Evolutionary conservation across 2,888 invertebrate species (phyloP).

Genomic region (Heliconius ismenius): DNA sequence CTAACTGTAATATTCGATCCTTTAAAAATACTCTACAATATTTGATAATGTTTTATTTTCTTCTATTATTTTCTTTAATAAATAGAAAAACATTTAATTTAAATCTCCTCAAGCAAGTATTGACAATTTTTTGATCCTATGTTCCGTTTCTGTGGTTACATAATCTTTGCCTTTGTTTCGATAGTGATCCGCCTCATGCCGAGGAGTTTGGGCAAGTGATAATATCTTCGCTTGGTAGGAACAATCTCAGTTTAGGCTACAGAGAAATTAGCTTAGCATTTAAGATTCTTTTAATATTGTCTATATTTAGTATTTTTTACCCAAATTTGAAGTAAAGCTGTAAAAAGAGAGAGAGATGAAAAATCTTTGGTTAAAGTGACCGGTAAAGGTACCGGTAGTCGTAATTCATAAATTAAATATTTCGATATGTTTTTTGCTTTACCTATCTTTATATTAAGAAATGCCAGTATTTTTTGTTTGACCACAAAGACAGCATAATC

Average conservation of each 20-base stretch:
- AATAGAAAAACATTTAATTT: not conserved
- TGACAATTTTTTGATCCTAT: too few relatives aligned
- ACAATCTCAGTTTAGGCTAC: conserved; percentile 29
- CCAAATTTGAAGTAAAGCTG: too few relatives aligned
- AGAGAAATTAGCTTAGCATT: not conserved
- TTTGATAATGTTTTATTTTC: not conserved
- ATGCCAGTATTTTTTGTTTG: not conserved
- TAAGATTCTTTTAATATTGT: not conserved
- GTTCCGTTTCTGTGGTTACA: conserved; percentile 23
- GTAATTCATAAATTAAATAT: too few relatives aligned
- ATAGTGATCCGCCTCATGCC: conserved; percentile 37
- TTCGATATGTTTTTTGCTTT: not conserved
- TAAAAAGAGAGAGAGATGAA: too few relatives aligned
- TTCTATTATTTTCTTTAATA: not conserved
- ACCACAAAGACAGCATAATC: too few relatives aligned
- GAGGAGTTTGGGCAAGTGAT: conserved; percentile 42
- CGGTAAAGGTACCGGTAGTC: too few relatives aligned
- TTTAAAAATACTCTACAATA: not conserved
- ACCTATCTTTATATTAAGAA: not conserved
- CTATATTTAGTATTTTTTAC: not conserved
- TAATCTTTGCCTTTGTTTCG: conserved; percentile 40
- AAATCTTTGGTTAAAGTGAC: not conserved
- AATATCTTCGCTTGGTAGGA: conserved; percentile 40
- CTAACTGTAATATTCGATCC: not conserved
- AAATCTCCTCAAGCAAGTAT: not conserved